Conservation (phyloP, 1,140 invertebrate genomes). For the Eumaeus atala region DNA sequence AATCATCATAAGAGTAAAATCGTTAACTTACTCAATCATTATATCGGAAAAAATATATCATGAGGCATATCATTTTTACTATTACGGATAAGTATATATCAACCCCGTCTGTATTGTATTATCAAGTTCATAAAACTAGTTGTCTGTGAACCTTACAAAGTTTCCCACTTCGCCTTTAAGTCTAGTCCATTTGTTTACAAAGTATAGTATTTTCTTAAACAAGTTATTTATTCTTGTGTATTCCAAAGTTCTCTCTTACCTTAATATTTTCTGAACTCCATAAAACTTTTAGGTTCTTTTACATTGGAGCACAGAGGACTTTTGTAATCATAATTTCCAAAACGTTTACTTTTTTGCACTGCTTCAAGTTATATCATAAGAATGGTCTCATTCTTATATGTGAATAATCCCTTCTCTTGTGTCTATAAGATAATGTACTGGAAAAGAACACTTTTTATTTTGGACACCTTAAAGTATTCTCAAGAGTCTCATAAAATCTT, state of each 20-base stretch:
- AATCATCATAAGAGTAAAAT: background rate
- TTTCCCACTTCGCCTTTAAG: background rate
- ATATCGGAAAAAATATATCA: background rate
- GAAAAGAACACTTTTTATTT: too few relatives aligned
- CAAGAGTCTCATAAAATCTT: too few relatives aligned
- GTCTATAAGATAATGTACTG: too few relatives aligned
- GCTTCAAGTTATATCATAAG: background rate
- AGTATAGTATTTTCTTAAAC: slow-evolving; percentile 10
- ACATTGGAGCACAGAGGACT: background rate
- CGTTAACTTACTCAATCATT: background rate
- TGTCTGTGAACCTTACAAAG: slow-evolving; percentile 1
- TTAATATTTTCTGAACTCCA: slow-evolving; percentile 1
- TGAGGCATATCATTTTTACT: background rate
- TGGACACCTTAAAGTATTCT: too few relatives aligned
- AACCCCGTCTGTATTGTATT: background rate
- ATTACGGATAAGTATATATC: background rate
- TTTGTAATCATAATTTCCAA: background rate
- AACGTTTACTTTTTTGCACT: background rate
- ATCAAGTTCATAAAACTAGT: slow-evolving; percentile 8
- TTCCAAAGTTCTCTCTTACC: slow-evolving; percentile 5
- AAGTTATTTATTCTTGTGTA: background rate
- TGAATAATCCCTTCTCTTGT: too few relatives aligned
- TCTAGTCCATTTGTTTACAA: slow-evolving; percentile 8
- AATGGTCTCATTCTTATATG: background rate
- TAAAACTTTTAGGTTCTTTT: background rate